phyloP scores from a whole-genome alignment of 1,140 invertebrate genomes.

The Drosophila novamexicana region DNA sequence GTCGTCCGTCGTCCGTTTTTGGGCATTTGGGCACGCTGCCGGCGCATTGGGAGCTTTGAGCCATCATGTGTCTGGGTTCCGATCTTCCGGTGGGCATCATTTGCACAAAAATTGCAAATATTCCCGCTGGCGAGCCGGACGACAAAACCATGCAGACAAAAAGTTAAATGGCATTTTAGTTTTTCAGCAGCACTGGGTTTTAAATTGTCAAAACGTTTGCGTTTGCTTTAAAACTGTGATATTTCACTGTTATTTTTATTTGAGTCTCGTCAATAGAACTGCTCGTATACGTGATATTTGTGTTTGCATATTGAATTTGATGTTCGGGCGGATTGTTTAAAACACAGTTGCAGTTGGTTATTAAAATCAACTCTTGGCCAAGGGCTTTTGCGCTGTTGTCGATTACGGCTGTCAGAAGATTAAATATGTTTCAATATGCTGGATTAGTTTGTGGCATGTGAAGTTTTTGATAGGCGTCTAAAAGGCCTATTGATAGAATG shows the following conservation, averaged over 20 bases:
- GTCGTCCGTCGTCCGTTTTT: background rate
- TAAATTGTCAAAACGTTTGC: slow-evolving; percentile 50
- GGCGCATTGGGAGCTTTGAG: slow-evolving; percentile 50
- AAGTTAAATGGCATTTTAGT: slow-evolving; percentile 63
- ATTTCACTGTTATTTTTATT: slow-evolving; percentile 4
- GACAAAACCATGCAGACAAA: slow-evolving; percentile 47
- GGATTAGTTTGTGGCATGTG: background rate
- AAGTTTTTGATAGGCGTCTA: background rate
- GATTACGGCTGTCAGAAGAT: slow-evolving; percentile 20
- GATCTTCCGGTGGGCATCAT: slow-evolving; percentile 74
- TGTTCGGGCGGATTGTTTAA: slow-evolving; percentile 30
- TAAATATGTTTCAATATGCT: slow-evolving; percentile 20
- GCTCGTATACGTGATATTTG: slow-evolving; percentile 38
- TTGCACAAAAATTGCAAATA: slow-evolving; percentile 79
- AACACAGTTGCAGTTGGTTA: slow-evolving; percentile 2
- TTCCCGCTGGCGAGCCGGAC: slow-evolving; percentile 44
- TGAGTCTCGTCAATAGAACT: background rate
- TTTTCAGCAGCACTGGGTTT: slow-evolving; percentile 25
- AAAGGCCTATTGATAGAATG: background rate
- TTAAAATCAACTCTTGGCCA: background rate
- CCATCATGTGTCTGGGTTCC: slow-evolving; percentile 74
- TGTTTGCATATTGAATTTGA: slow-evolving; percentile 22
- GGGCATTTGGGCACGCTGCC: slow-evolving; percentile 18
- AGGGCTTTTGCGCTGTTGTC: slow-evolving; percentile 4
- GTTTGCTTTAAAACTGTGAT: slow-evolving; percentile 33